Evolutionary conservation across 2,888 invertebrate genomes (phyloP).

Genomic region (Allophyes oxyacanthae): DNA sequence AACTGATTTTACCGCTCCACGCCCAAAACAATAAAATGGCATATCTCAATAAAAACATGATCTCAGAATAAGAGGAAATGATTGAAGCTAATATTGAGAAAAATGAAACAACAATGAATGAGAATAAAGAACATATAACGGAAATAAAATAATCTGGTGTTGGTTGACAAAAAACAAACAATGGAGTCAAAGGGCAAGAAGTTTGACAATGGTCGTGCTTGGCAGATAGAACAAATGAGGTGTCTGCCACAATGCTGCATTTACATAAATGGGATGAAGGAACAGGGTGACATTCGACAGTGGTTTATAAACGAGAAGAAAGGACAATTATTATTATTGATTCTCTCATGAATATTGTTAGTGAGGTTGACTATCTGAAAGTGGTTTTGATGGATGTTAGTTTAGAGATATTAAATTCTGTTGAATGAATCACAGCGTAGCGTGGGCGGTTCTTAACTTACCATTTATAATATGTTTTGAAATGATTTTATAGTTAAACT

Average conservation of each 20-base stretch:
- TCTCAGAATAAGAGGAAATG: slow-evolving; percentile 26
- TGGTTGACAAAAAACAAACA: slow-evolving; percentile 86
- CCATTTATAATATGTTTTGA: too few species aligned
- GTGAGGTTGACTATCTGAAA: slow-evolving; percentile 52
- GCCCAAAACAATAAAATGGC: slow-evolving; percentile 37
- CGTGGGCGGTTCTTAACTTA: too few species aligned
- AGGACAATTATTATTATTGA: slow-evolving; percentile 68
- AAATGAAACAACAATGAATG: slow-evolving; percentile 76
- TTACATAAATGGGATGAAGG: slow-evolving; percentile 81
- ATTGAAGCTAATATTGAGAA: slow-evolving; percentile 69
- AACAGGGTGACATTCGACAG: slow-evolving; percentile 65
- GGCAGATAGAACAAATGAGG: slow-evolving; percentile 85
- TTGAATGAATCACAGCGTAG: background rate
- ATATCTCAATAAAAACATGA: slow-evolving; percentile 34
- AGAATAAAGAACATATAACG: slow-evolving; percentile 75
- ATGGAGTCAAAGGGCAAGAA: slow-evolving; percentile 86
- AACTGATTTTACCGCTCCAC: slow-evolving; percentile 33
- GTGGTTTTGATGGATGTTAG: slow-evolving; percentile 38
- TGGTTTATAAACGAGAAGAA: slow-evolving; percentile 58
- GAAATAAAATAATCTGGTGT: slow-evolving; percentile 87
- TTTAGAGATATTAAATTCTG: slow-evolving; percentile 30
- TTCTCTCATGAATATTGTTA: slow-evolving; percentile 65
- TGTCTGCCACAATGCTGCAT: slow-evolving; percentile 83
- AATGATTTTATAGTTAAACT: too few species aligned
- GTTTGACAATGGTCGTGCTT: slow-evolving; percentile 80